These are phyloP conservation scores for Drosophila aldrichi DNA, from an alignment of 2,888 invertebrate genomes.

Conservation along the genomic window DNA sequence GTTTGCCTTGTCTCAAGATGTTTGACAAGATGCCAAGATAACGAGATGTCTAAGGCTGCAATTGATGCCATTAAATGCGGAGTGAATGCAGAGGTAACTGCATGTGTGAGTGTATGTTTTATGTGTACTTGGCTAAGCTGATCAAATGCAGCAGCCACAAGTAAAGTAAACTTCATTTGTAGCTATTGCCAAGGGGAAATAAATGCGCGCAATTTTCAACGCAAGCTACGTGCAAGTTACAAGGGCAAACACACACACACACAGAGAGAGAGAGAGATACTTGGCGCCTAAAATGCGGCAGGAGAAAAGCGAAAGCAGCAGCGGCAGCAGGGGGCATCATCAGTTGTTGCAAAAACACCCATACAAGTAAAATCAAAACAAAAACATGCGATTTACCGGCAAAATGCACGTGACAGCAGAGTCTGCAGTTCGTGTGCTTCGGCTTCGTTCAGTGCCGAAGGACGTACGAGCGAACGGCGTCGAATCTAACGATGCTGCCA, in stretches of 20 bases:
- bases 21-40: constrained; percentile 17
- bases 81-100: not conserved
- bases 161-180: constrained; percentile 48
- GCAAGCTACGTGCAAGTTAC: constrained; percentile 53
- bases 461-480: constrained; percentile 53
- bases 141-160: constrained; percentile 43
- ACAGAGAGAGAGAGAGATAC: not conserved
- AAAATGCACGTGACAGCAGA: constrained; percentile 70
- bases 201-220: constrained; percentile 41
- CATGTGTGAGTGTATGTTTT: not conserved
- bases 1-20: constrained; percentile 25
- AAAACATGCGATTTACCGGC: constrained; percentile 76
- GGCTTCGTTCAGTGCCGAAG: constrained; percentile 61
- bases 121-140: constrained; percentile 20
- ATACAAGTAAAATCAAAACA: constrained; percentile 68
- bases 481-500: constrained; percentile 63
- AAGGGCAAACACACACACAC: constrained; percentile 52
- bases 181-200: constrained; percentile 12
- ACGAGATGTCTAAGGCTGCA: constrained; percentile 18
- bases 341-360: constrained; percentile 13
- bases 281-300: constrained; percentile 51
- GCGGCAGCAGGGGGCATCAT: constrained; percentile 15
- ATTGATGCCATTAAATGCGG: constrained; percentile 13
- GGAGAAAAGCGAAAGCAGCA: constrained; percentile 61
- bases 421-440: constrained; percentile 11